Percentiles rank a stretch among this genome's conserved stretches.
Conservation (phyloP, 35 echinoderm and acorn worm genomes). For the Apostichopus parvimensis region DNA sequence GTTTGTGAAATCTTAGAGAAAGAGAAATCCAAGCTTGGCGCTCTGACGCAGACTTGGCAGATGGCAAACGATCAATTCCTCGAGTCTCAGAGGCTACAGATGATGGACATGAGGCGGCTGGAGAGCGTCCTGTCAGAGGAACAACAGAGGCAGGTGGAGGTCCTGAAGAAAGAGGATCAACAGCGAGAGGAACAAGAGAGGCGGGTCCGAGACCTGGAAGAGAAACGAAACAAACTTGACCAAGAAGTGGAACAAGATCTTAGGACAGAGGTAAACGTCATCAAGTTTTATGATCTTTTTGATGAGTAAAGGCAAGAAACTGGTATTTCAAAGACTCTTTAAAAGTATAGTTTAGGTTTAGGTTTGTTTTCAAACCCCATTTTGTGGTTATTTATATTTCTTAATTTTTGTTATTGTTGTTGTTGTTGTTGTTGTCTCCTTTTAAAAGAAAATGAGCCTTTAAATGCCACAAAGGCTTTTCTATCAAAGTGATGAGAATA, state of each 20-base stretch:
- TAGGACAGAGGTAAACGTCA: conserved; percentile 44
- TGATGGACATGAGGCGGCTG: conserved; percentile 95
- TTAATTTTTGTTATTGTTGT: background rate
- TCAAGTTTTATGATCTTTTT: background rate
- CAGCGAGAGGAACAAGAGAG: conserved; percentile 88
- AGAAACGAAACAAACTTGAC: conserved; percentile 67
- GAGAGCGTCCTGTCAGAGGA: conserved; percentile 90
- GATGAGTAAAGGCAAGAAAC: background rate
- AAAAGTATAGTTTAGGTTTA: background rate
- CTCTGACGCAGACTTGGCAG: conserved; percentile 92
- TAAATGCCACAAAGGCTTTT: background rate
- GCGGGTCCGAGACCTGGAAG: conserved; percentile 71
- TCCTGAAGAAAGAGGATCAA: conserved; percentile 78
- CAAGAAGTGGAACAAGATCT: conserved; percentile 56
- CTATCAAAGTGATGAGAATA: too few relatives aligned
- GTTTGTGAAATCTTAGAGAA: conserved; percentile 82
- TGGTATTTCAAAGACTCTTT: background rate
- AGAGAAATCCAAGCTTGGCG: conserved; percentile 77
- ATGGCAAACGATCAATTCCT: conserved; percentile 99
- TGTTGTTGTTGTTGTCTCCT: too few relatives aligned
- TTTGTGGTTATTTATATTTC: background rate
- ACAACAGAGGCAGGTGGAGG: conserved; percentile 90
- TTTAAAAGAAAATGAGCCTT: background rate
- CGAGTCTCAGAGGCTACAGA: conserved; percentile 91
- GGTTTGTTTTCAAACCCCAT: too few relatives aligned